These are phyloP conservation scores for Ectropis crepuscularia DNA, from an alignment of 2,888 invertebrate species.

Conservation along the genomic window DNA sequence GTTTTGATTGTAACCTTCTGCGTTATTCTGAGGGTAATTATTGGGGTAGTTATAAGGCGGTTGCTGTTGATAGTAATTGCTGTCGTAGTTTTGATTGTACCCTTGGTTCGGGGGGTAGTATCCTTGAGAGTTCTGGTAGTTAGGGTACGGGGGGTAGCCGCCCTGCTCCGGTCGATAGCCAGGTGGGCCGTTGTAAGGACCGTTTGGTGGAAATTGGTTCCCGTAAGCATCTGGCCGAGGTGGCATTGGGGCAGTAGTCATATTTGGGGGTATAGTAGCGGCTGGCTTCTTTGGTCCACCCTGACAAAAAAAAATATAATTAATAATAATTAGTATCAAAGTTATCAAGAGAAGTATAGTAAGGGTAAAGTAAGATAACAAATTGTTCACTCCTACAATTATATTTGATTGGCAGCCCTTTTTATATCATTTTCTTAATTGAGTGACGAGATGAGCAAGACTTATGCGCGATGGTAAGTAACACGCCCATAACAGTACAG, in stretches of 20 bases:
- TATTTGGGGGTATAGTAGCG: constrained; percentile 80
- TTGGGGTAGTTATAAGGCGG: constrained; percentile 74
- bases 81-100: constrained; percentile 74
- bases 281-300: constrained; percentile 79
- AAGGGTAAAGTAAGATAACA: no score
- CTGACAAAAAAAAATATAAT: constrained; percentile 46
- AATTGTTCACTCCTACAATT: no score
- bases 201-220: constrained; percentile 67
- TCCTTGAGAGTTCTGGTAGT: constrained; percentile 70
- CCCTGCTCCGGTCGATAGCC: constrained; percentile 64
- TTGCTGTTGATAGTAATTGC: constrained; percentile 73
- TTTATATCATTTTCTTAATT: no score
- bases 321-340: neutral
- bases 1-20: constrained; percentile 73
- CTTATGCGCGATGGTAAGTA: no score
- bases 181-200: constrained; percentile 60
- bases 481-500: no score
- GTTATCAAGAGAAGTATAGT: no score
- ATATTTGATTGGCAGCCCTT: no score
- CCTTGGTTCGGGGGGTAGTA: constrained; percentile 81
- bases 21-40: constrained; percentile 69
- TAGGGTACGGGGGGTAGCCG: constrained; percentile 72
- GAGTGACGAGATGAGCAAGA: no score
- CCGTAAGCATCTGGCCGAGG: constrained; percentile 60
- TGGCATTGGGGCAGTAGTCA: constrained; percentile 55